Conservation (phyloP, 2,797 vertebrate species). For the Prionace glauca region DNA sequence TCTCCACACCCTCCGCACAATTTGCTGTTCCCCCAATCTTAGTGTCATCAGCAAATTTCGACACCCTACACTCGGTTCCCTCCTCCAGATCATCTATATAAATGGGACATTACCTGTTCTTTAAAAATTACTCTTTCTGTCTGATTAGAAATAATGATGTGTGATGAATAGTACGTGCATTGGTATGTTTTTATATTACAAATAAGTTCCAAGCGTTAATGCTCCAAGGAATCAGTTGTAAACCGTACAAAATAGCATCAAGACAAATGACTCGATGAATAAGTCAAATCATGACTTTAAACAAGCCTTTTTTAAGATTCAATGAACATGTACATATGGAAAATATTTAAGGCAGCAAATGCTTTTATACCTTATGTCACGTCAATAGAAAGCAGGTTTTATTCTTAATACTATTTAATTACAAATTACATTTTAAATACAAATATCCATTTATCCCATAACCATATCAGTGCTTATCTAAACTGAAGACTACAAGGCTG, state of each 20-base stretch:
- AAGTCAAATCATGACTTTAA: neutral
- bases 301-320: neutral
- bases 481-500: neutral
- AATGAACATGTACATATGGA: neutral
- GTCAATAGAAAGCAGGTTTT: neutral
- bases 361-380: neutral
- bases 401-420: constrained; percentile 23
- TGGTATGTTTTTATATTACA: neutral
- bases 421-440: neutral
- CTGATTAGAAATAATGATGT: neutral
- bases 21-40: too few species aligned
- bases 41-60: too few species aligned
- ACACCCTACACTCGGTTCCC: too few species aligned
- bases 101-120: neutral
- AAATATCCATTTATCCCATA: neutral
- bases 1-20: too few species aligned
- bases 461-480: neutral
- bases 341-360: neutral
- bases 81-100: too few species aligned
- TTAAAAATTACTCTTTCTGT: neutral
- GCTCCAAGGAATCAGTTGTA: neutral
- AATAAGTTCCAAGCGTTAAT: neutral
- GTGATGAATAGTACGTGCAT: neutral
- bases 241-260: too few species aligned
- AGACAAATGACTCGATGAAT: neutral